Conservation (phyloP, 1,140 invertebrate species). For the Zaprionus nigranus region DNA sequence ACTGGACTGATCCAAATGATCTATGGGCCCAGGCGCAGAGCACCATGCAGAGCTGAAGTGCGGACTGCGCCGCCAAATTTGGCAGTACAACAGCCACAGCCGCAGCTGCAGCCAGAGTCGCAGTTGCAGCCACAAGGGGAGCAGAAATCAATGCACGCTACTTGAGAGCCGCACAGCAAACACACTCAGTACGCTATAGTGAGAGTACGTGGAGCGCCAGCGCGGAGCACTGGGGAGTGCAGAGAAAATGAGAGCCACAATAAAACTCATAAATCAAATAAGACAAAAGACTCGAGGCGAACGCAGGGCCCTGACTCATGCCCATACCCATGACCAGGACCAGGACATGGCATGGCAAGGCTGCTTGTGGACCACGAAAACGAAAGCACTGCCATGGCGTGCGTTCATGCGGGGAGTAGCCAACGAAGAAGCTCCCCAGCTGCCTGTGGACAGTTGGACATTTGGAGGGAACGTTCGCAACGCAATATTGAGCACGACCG, state of each 20-base stretch:
- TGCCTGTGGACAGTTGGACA: conserved; percentile 2
- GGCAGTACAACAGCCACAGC: conserved; percentile 44
- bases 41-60: conserved; percentile 8
- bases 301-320: conserved; percentile 54
- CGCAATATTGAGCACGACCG: conserved; percentile 80
- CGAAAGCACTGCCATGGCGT: conserved; percentile 55
- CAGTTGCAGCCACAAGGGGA: conserved; percentile 30
- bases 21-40: conserved; percentile 46
- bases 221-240: conserved; percentile 15
- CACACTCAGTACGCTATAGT: conserved; percentile 16
- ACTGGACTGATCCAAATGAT: conserved; percentile 60
- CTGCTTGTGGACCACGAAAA: conserved; percentile 50
- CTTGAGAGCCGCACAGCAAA: conserved; percentile 51
- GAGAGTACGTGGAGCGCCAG: not conserved
- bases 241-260: conserved; percentile 52
- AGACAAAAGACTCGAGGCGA: conserved; percentile 81
- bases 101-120: conserved; percentile 21
- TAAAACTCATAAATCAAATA: conserved; percentile 83
- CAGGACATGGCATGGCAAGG: conserved; percentile 43
- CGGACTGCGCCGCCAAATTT: conserved; percentile 60
- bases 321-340: conserved; percentile 25
- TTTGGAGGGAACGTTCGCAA: conserved; percentile 32
- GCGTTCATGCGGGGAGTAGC: conserved; percentile 35
- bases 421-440: conserved; percentile 14
- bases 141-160: conserved; percentile 71